phyloP scores from a whole-genome alignment of 2,797 vertebrate genomes.

The Tragelaphus eurycerus region DNA sequence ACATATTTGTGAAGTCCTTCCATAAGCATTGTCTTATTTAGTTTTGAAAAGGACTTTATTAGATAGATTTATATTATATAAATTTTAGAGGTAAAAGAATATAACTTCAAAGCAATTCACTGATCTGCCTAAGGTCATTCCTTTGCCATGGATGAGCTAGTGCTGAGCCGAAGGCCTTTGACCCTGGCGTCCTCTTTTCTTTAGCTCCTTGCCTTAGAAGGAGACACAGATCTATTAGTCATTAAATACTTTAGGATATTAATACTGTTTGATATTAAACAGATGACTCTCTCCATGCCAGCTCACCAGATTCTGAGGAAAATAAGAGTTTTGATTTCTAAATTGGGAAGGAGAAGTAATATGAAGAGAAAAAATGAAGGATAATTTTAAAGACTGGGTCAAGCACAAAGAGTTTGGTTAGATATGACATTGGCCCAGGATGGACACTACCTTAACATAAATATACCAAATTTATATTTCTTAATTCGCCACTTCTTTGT shows the following conservation, averaged over 20 bases:
- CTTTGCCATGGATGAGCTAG: background rate
- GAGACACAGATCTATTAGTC: background rate
- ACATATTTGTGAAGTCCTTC: background rate
- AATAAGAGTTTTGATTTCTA: background rate
- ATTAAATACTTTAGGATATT: background rate
- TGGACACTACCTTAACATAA: background rate
- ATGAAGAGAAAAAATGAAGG: background rate
- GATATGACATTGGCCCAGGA: background rate
- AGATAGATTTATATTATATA: constrained; percentile 24
- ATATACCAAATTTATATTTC: background rate
- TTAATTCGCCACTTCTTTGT: background rate
- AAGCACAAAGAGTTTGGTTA: background rate
- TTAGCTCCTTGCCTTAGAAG: background rate
- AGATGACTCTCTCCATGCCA: background rate
- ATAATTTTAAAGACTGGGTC: background rate
- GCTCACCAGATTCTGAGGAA: constrained; percentile 24
- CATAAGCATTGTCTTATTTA: constrained; percentile 22
- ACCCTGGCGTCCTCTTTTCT: background rate
- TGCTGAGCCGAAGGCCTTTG: background rate
- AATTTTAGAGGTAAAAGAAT: constrained; percentile 41
- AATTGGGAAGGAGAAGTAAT: background rate
- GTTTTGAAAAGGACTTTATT: constrained; percentile 35
- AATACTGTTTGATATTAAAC: background rate
- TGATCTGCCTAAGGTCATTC: background rate
- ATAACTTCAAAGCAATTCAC: background rate